A percentile compares a stretch with the other conserved stretches of the same genome.
Evolutionary conservation across 2,888 invertebrate genomes (phyloP).

Genomic region (Oscheius sp.): DNA sequence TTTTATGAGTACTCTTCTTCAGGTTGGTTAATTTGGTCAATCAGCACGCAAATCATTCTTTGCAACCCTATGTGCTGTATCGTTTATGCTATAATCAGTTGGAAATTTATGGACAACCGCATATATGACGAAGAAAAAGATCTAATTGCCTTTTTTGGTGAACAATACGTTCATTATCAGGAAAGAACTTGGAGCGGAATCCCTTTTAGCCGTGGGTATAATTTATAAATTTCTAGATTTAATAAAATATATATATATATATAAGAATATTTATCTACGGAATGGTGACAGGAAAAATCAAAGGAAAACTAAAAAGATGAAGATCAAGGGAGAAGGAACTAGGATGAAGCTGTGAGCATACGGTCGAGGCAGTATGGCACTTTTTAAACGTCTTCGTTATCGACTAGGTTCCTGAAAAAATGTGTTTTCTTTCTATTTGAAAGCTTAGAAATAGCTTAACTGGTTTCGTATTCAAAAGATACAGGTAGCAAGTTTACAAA

Average conservation of each 20-base stretch:
- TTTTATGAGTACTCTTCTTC: constrained; percentile 8
- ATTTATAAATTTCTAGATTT: background rate
- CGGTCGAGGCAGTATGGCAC: background rate
- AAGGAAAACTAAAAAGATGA: background rate
- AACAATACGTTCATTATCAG: constrained; percentile 87
- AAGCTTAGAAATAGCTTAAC: background rate
- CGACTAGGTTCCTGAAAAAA: constrained; percentile 1
- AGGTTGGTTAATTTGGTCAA: constrained; percentile 94
- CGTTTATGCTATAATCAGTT: constrained; percentile 83
- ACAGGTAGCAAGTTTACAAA: background rate
- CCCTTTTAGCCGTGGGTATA: constrained; percentile 83
- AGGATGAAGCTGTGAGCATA: background rate
- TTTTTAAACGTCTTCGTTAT: constrained; percentile 1
- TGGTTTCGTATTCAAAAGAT: background rate
- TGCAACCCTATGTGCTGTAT: constrained; percentile 88
- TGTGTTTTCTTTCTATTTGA: background rate
- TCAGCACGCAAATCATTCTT: constrained; percentile 92
- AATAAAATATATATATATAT: background rate
- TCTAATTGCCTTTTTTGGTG: constrained; percentile 88
- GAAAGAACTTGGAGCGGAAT: constrained; percentile 83
- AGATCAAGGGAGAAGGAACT: background rate
- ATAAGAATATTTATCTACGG: constrained; percentile 12
- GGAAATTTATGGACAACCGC: constrained; percentile 91
- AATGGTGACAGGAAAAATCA: constrained; percentile 14
- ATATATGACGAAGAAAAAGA: constrained; percentile 73